Percentiles rank a stretch among this genome's conserved stretches.
Conservation (phyloP, 2,888 invertebrate genomes). For the Tromatobia lineatoria region DNA sequence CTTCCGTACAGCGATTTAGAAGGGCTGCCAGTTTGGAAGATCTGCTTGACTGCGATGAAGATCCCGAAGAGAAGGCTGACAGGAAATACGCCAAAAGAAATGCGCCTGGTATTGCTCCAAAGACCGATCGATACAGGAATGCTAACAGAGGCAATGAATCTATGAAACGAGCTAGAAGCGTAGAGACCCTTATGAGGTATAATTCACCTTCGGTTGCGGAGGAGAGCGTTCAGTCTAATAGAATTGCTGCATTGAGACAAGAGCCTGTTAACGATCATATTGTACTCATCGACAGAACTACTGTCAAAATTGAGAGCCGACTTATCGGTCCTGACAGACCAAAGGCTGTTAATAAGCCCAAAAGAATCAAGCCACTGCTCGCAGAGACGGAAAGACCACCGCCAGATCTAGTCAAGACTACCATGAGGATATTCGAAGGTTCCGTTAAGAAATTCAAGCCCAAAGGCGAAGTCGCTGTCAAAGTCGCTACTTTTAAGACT, state of each 20-base stretch:
- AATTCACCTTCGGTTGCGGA: conserved; percentile 83
- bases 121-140: conserved; percentile 86
- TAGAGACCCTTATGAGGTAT: conserved; percentile 92
- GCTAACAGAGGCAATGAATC: conserved; percentile 88
- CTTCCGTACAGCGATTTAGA: conserved; percentile 90
- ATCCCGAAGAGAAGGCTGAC: conserved; percentile 75
- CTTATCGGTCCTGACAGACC: conserved; percentile 82
- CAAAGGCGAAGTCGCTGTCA: conserved; percentile 88
- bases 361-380: conserved; percentile 89
- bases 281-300: conserved; percentile 83
- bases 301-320: conserved; percentile 82
- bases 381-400: conserved; percentile 94
- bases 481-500: conserved; percentile 89
- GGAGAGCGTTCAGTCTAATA: conserved; percentile 51
- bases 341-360: conserved; percentile 86
- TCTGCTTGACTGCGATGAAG: conserved; percentile 90
- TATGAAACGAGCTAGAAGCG: conserved; percentile 94
- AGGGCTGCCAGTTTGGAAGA: conserved; percentile 95
- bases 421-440: conserved; percentile 93
- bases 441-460: conserved; percentile 84
- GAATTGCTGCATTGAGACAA: conserved; percentile 69
- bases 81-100: conserved; percentile 78
- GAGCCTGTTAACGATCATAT: conserved; percentile 86
- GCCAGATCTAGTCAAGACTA: conserved; percentile 95
- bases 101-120: conserved; percentile 65